phyloP scores from a whole-genome alignment of 2,113 vertebrate genomes.

The Xenopus borealis region DNA sequence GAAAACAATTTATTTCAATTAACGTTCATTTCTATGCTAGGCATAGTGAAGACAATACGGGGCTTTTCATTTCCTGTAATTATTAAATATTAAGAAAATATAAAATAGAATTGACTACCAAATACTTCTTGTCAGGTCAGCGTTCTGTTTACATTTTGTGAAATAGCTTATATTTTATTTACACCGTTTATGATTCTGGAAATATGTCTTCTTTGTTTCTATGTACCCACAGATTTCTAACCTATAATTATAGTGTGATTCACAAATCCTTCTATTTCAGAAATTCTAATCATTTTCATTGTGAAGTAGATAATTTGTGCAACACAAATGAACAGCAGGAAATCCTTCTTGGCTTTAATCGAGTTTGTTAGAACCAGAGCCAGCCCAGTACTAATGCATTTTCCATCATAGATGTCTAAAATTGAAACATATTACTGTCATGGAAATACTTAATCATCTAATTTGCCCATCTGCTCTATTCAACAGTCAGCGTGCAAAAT shows the following conservation, averaged over 20 bases:
- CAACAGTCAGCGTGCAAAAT: neutral
- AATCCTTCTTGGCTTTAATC: neutral
- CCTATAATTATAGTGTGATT: constrained; percentile 1
- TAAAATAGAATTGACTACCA: no score
- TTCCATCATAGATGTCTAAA: constrained; percentile 13
- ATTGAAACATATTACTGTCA: constrained; percentile 26
- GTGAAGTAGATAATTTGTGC: constrained; percentile 8
- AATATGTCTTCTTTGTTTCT: no score
- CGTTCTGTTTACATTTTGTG: no score
- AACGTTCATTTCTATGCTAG: no score
- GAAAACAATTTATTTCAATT: no score
- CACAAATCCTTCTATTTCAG: neutral
- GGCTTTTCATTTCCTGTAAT: no score
- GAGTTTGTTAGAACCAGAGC: constrained; percentile 6
- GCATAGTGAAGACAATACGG: no score
- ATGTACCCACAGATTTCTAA: neutral
- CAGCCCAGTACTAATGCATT: constrained; percentile 10
- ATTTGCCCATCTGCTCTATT: constrained; percentile 17
- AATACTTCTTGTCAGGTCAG: no score
- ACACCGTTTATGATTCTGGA: no score
- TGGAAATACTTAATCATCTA: constrained; percentile 7
- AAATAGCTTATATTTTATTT: no score
- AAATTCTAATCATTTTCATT: constrained; percentile 14
- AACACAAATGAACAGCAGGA: constrained; percentile 20
- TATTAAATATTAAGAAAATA: no score